A percentile compares a stretch with the other conserved stretches of the same genome.
Evolutionary conservation across 1,140 invertebrate species (phyloP).

Genomic region (Melipona quadrifasciata): DNA sequence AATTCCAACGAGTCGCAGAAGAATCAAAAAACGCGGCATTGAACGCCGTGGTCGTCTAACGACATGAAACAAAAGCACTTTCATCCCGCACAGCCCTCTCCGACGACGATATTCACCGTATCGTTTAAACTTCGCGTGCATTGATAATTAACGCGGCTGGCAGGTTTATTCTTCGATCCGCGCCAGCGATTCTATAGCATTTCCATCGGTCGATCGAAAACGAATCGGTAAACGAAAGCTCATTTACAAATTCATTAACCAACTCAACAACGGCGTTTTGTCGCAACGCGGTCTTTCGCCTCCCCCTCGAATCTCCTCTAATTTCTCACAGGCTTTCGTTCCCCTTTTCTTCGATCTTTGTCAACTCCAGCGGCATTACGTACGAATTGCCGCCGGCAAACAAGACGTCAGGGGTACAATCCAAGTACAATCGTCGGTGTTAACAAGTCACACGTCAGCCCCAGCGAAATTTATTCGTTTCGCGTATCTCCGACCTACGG

Average conservation of each 20-base stretch:
- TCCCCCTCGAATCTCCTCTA: not conserved
- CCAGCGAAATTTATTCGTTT: conserved; percentile 60
- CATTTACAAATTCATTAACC: conserved; percentile 63
- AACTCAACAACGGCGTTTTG: conserved; percentile 15
- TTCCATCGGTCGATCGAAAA: not conserved
- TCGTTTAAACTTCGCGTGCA: conserved; percentile 10
- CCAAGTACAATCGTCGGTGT: conserved; percentile 45
- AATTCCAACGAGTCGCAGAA: not conserved
- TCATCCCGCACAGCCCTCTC: not conserved
- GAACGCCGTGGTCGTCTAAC: not conserved
- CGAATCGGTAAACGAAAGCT: conserved; percentile 33
- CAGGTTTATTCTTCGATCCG: not conserved
- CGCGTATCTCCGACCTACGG: conserved; percentile 12
- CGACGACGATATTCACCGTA: conserved; percentile 32
- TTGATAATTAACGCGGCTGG: conserved; percentile 41
- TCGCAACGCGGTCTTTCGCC: not conserved
- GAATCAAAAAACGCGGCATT: not conserved
- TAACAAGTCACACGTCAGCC: conserved; percentile 62
- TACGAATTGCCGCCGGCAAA: conserved; percentile 47
- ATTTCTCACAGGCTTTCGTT: conserved; percentile 17
- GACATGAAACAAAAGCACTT: conserved; percentile 14
- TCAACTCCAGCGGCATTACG: conserved; percentile 6
- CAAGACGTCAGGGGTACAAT: conserved; percentile 41
- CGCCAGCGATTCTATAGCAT: conserved; percentile 25
- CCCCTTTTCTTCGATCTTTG: not conserved